A percentile compares a stretch with the other conserved stretches of the same genome.
Conservation (phyloP, 2,888 invertebrate genomes). For the Opisthograptis luteolata region DNA sequence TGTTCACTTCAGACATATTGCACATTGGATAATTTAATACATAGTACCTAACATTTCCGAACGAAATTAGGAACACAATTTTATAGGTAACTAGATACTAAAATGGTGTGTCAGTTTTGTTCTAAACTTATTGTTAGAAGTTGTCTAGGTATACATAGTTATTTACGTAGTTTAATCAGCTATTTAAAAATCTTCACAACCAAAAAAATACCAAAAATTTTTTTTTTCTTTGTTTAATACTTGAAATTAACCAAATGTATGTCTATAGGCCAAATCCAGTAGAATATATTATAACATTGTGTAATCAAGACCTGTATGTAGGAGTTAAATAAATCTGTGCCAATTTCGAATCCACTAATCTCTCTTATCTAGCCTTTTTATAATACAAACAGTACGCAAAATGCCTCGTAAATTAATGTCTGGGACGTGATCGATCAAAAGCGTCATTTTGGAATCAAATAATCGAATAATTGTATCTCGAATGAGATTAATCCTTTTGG, state of each 20-base stretch:
- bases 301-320: constrained; percentile 34
- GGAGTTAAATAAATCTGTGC: constrained; percentile 44
- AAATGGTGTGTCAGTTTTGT: no score
- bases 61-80: no score
- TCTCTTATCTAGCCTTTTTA: constrained; percentile 44
- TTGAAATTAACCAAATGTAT: no score
- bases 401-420: constrained; percentile 45
- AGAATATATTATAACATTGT: constrained; percentile 40
- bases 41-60: no score
- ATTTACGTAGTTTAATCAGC: no score
- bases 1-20: background rate
- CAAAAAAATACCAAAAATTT: no score
- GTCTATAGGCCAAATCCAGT: constrained; percentile 13
- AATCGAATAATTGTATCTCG: constrained; percentile 46
- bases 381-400: constrained; percentile 43
- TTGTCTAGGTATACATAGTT: no score
- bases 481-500: constrained; percentile 68
- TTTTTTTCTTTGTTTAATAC: no score
- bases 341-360: constrained; percentile 40
- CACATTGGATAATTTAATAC: background rate
- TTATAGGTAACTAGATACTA: no score
- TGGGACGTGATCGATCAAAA: constrained; percentile 49
- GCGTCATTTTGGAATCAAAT: constrained; percentile 51
- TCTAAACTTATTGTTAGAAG: no score
- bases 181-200: no score